phyloP scores from a whole-genome alignment of 2,113 vertebrate genomes.

The Callaeas wilsoni region DNA sequence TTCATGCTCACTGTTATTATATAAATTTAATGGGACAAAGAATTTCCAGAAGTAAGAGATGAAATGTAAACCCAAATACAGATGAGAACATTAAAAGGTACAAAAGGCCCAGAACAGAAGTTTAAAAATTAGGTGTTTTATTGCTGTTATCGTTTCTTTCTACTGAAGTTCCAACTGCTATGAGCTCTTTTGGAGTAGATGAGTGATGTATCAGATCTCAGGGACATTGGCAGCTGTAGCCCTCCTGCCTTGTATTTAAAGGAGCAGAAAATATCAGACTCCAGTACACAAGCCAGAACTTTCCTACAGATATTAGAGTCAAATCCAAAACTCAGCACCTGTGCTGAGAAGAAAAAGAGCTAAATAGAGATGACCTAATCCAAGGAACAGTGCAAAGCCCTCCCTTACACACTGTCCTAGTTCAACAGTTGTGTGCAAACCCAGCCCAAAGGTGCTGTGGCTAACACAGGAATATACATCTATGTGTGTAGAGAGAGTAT shows the following conservation, averaged over 20 bases:
- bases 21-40: not conserved
- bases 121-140: not conserved
- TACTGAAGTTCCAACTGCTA: not conserved
- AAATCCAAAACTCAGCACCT: not conserved
- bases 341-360: not conserved
- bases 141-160: not conserved
- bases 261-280: not conserved
- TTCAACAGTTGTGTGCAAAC: not conserved
- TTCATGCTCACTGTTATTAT: not conserved
- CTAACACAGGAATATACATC: fast-evolving
- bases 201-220: not conserved
- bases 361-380: not conserved
- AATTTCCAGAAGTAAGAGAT: not conserved
- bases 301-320: not conserved
- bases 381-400: not conserved
- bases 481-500: fast-evolving
- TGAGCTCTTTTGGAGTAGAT: not conserved
- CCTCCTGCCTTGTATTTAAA: not conserved
- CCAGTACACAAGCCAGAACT: not conserved
- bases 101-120: not conserved
- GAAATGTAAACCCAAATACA: not conserved
- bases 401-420: not conserved
- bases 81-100: not conserved
- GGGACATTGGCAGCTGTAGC: not conserved
- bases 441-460: not conserved